Percentiles rank a stretch among this genome's conserved stretches.
These are phyloP conservation scores for Coilia nasus DNA, from an alignment of 2,797 vertebrate genomes.

Conservation along the genomic window DNA sequence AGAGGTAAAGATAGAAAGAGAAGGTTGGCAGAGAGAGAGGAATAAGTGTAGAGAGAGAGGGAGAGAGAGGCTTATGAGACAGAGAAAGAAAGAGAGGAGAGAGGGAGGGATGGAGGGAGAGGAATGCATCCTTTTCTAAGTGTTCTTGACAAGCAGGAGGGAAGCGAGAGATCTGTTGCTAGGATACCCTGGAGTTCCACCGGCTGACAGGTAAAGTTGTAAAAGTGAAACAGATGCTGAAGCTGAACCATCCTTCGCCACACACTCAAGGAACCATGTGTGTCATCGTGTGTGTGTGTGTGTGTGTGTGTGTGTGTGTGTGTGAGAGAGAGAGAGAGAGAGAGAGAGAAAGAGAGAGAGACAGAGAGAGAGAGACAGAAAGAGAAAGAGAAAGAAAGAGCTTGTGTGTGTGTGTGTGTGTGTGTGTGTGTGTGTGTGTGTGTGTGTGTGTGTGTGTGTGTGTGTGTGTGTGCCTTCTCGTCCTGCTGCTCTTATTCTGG, in stretches of 20 bases:
- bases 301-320: not conserved
- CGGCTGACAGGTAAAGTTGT: not conserved
- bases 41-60: too few species aligned
- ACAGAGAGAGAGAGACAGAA: too few species aligned
- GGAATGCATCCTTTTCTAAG: not conserved
- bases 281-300: not conserved
- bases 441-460: not conserved
- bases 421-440: too few species aligned
- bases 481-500: not conserved
- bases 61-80: too few species aligned
- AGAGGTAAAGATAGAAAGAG: too few species aligned
- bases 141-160: not conserved
- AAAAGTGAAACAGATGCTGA: not conserved
- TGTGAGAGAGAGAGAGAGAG: too few species aligned
- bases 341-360: too few species aligned
- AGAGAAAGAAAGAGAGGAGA: too few species aligned
- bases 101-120: too few species aligned
- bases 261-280: not conserved
- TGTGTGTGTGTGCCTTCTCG: not conserved
- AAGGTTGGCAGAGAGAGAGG: too few species aligned
- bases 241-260: not conserved
- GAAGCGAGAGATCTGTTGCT: not conserved
- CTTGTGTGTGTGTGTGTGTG: too few species aligned
- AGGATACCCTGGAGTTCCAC: slow-evolving; percentile 4
- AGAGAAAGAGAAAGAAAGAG: too few species aligned